These are phyloP conservation scores for Melanotaenia duboulayi DNA, from an alignment of 2,113 vertebrate species.

Conservation along the genomic window DNA sequence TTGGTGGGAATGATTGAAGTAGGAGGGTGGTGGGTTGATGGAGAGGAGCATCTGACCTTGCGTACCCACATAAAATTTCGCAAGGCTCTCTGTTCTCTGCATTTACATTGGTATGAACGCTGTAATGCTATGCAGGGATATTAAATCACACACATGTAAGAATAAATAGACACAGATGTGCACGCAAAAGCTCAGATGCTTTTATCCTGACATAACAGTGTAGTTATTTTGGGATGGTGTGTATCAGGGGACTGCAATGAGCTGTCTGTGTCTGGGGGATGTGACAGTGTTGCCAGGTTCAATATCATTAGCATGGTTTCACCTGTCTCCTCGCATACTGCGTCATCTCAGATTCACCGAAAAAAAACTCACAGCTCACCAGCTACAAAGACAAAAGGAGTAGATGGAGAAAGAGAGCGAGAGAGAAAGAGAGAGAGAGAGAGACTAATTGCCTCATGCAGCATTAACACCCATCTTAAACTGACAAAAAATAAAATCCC, in stretches of 20 bases:
- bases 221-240: constrained; percentile 45
- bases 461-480: constrained; percentile 1
- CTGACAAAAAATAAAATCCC: not conserved
- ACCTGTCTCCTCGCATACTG: constrained; percentile 57
- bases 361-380: constrained; percentile 45
- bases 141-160: not conserved
- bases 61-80: not conserved
- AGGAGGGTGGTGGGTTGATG: not conserved
- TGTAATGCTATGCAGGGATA: not conserved
- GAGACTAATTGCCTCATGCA: not conserved
- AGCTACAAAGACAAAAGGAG: constrained; percentile 6
- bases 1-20: not conserved
- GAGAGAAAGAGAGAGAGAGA: not conserved
- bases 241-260: constrained; percentile 49
- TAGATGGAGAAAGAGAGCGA: not conserved
- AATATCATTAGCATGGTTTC: constrained; percentile 64
- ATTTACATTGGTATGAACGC: not conserved
- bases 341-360: constrained; percentile 38
- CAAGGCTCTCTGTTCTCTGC: not conserved
- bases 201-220: constrained; percentile 19
- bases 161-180: constrained; percentile 9
- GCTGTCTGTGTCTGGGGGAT: constrained; percentile 38
- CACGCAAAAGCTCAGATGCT: constrained; percentile 7
- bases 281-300: constrained; percentile 64
- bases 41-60: not conserved